Base-by-base conservation (phyloP, 92 coral and sea anemone genomes). In the Phenganax subtilis region DNA sequence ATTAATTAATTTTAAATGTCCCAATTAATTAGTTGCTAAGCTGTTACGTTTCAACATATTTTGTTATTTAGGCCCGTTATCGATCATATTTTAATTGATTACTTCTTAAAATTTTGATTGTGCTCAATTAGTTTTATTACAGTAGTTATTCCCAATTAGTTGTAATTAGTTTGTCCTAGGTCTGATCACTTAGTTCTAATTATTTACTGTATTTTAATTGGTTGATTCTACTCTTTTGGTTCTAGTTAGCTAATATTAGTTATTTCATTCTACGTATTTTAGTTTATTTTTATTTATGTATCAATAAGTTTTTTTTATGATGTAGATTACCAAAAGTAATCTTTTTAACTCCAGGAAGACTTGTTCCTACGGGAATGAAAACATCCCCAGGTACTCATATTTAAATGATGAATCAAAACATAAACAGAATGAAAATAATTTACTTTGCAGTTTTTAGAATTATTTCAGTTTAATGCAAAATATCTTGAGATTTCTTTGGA, bases 321-420 rank as follows among this genome's bases (percentile, higher is more conserved):
- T 61, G 27, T 53, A 89, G 93, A 44, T 63, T 85, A 55, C 98
- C 98, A 44, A 82, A 75, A 51, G 63, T 92, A 79, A 97, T 90
- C 75, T 94, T 94, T 69, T 60, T 94, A 51, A 89, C 84, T 66
- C 92, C 98, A 56, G 90, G 89, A 17, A 86, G 90, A 75, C 82
- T 94, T 52, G 73, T 94, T 63, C 87, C 92, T 16, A 57, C 91
- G 63, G 96, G 98, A 51, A 67, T 86, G 61, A 96, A 94, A 60
- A 86, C 90, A 57, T 63, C 92, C 80, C 94, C 98, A 1, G 86
- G 98, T 94, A 57, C n/a, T 28, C 11, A 71, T 63, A 20, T 71
- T 12, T 6, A 53, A 9, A 27, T 52, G 55, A 56, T 16, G 14
- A 66, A 10, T 5, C n/a, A 3, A 51, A 12, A n/a, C 17, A 12